Conservation (phyloP, 1,140 invertebrate genomes). For the Trichonephila inaurata region DNA sequence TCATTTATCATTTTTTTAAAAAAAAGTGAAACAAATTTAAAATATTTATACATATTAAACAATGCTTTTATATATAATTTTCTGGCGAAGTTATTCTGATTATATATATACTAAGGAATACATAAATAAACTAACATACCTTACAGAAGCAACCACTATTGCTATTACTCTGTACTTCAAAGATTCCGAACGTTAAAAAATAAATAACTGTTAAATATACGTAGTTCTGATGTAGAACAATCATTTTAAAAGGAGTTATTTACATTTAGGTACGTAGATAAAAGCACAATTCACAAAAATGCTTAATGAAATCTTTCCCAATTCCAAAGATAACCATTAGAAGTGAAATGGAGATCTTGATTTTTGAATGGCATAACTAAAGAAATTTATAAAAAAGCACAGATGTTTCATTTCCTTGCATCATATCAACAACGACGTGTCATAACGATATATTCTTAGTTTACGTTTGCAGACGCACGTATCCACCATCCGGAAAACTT, state of each 20-base stretch:
- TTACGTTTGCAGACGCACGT: constrained; percentile 49
- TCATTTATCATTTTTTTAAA: neutral
- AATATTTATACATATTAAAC: neutral
- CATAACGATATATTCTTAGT: constrained; percentile 21
- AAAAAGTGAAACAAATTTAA: neutral
- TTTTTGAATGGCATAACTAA: neutral
- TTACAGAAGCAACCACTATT: constrained; percentile 53
- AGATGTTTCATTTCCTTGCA: constrained; percentile 56
- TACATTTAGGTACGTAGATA: neutral
- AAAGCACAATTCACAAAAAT: neutral
- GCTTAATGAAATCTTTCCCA: neutral
- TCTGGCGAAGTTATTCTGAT: neutral
- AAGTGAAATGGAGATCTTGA: neutral
- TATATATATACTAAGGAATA: neutral
- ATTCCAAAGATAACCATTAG: neutral
- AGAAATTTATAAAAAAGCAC: constrained; percentile 12
- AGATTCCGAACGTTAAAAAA: constrained; percentile 1
- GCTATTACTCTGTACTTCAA: neutral
- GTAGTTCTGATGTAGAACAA: neutral
- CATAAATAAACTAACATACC: neutral
- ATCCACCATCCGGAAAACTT: neutral
- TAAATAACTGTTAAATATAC: constrained; percentile 15
- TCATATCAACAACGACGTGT: constrained; percentile 65
- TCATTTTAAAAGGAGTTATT: neutral
- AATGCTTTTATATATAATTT: neutral